A percentile compares a stretch with the other conserved stretches of the same genome.
phyloP scores from a whole-genome alignment of 2,888 invertebrate species.

The Malthinus flaveolus region DNA sequence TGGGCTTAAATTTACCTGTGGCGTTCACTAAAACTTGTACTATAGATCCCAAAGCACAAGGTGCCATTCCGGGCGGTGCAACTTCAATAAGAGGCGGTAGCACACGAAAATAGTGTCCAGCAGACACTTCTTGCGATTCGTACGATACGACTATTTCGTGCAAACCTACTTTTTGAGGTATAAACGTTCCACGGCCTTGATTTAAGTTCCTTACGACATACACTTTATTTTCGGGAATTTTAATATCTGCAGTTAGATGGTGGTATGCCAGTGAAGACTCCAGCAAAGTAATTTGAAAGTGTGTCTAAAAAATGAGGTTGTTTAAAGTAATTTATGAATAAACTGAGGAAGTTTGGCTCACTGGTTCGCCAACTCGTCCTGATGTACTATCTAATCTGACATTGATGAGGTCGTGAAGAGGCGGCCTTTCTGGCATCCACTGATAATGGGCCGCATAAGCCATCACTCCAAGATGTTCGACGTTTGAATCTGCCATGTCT shows the following conservation, averaged over 20 bases:
- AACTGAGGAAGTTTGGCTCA: slow-evolving; percentile 53
- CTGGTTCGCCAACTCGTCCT: slow-evolving; percentile 83
- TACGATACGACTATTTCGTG: slow-evolving; percentile 73
- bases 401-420: slow-evolving; percentile 79
- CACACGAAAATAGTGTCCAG: slow-evolving; percentile 79
- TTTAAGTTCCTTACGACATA: slow-evolving; percentile 53
- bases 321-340: slow-evolving; percentile 21
- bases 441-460: slow-evolving; percentile 93
- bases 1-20: slow-evolving; percentile 61
- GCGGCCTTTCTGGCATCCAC: slow-evolving; percentile 83
- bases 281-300: slow-evolving; percentile 76
- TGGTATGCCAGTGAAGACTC: slow-evolving; percentile 55
- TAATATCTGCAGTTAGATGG: slow-evolving; percentile 48
- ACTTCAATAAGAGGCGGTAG: slow-evolving; percentile 85
- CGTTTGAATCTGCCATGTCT: slow-evolving; percentile 93
- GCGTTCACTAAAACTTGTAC: slow-evolving; percentile 93
- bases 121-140: slow-evolving; percentile 59
- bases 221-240: slow-evolving; percentile 51
- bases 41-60: slow-evolving; percentile 91
- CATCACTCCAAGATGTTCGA: slow-evolving; percentile 97
- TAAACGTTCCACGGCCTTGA: slow-evolving; percentile 81
- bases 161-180: slow-evolving; percentile 90
- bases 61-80: slow-evolving; percentile 90
- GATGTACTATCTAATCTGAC: slow-evolving; percentile 83
- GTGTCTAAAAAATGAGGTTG: slow-evolving; percentile 65